These are phyloP conservation scores for Gyrodactylus bullatarudis DNA, from an alignment of 1,140 invertebrate species.

Conservation along the genomic window DNA sequence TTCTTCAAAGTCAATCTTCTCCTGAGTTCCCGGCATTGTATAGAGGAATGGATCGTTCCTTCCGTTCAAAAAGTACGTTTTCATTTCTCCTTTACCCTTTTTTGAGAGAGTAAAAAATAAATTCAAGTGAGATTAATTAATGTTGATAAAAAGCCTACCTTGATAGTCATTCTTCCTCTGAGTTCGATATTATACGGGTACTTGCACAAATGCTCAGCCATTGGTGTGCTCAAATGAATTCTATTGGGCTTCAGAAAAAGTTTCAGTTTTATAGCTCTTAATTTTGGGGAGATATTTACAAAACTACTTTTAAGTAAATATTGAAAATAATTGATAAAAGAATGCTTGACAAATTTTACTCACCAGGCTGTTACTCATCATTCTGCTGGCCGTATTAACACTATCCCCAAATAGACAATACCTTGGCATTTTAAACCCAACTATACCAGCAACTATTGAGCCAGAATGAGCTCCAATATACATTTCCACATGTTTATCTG, in stretches of 20 bases:
- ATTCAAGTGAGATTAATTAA: not conserved
- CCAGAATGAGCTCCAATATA: constrained; percentile 37
- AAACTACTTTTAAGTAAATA: not conserved
- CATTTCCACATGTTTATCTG: constrained; percentile 43
- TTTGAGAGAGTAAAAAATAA: not conserved
- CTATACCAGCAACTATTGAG: not conserved
- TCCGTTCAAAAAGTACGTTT: not conserved
- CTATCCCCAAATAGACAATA: constrained; percentile 5
- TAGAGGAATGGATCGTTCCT: not conserved
- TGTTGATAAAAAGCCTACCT: not conserved
- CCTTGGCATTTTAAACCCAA: constrained; percentile 4
- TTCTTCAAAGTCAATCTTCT: not conserved
- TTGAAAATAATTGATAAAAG: not conserved
- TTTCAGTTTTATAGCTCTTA: no score
- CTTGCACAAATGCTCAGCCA: not conserved
- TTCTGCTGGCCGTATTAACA: not conserved
- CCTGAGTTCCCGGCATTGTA: not conserved
- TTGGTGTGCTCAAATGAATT: not conserved
- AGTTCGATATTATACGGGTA: not conserved
- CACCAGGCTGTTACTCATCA: constrained; percentile 1
- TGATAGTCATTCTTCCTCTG: not conserved
- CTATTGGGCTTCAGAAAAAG: constrained; percentile 6
- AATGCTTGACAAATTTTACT: not conserved
- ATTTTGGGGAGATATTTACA: not conserved
- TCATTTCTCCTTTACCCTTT: not conserved